Evolutionary conservation across 64 coral and sea anemone species (phyloP), one percentile per base, ranked within the genome.

Genomic region (Stichodactyla helianthus): DNA sequence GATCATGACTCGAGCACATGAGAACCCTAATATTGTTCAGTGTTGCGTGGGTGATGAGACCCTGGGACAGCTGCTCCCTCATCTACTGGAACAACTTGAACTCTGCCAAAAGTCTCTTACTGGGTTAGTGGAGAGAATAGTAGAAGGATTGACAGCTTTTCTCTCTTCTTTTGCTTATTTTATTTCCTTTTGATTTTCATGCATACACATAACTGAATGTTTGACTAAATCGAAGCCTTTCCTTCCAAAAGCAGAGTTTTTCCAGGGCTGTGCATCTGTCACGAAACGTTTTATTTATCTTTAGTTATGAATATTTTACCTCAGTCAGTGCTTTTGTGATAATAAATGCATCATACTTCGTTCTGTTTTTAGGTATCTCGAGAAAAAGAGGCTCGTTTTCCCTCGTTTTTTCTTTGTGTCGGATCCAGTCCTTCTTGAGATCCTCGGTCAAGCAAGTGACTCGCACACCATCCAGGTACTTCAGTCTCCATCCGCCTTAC

Each of bases 391-490:
- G 25, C 86, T 99, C 4, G 86, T 99, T 28, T 99, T 99, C 57
- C 97, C 97, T 56, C 89, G 97, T 20, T 99, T 99, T 56, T 99
- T 99, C 88, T 99, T 99, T 23, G 97, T 99, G 18, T 99, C 97
- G 7, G 97, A 99, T 87, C 97, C 97, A 83, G 97, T 94, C 13
- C 88, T 99, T 14, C 84, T 99, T 63, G 97, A 99, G 83, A 99
- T 99, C 79, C 97, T 99, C 12, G 97, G 97, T 19, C 97, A 99
- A 95, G 97, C 97, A 1, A 95, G 97, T 79, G 97, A 99, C 83
- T 99, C 97, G 5, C 97, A 99, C 83, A 99, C 97, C 27, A 99
- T 99, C 53, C 97, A 99, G 96, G 96, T 98, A 81, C 55, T n/a
- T 17, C 13, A 60, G 35, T 44, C 35, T 44, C 35, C 35, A 44